phyloP scores from a whole-genome alignment of 2,113 vertebrate genomes.

The Elephas maximus region DNA sequence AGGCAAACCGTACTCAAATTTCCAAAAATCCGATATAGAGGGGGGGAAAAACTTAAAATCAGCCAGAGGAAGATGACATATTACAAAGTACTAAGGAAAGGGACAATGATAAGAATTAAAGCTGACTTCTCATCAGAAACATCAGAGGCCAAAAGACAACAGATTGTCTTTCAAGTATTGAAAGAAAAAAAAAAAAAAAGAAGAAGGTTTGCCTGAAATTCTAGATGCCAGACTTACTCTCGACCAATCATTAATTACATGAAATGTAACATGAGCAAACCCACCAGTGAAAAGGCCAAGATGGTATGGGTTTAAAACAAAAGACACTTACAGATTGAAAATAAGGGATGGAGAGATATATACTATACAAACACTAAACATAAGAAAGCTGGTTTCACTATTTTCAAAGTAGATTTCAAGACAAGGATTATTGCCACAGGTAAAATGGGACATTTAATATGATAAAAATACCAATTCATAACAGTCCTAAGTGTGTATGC shows the following conservation, averaged over 20 bases:
- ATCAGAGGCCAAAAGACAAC: neutral
- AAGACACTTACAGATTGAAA: neutral
- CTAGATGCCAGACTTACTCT: neutral
- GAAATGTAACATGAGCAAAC: neutral
- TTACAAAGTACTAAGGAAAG: neutral
- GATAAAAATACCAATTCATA: neutral
- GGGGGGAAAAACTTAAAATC: neutral
- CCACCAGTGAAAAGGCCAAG: neutral
- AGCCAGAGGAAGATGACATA: neutral
- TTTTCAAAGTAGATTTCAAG: constrained; percentile 8
- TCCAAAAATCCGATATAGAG: neutral
- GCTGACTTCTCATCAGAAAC: neutral
- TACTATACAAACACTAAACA: neutral
- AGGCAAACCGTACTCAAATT: neutral
- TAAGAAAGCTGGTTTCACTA: neutral
- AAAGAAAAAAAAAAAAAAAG: neutral
- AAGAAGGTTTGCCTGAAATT: neutral
- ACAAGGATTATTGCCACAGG: neutral
- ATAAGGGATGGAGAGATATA: neutral
- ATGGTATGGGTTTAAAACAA: neutral
- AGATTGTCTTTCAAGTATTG: neutral
- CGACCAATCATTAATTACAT: neutral
- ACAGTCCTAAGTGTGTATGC: neutral
- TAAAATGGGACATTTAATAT: neutral
- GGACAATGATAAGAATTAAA: neutral